Evolutionary conservation across 1,140 invertebrate genomes (phyloP).

Genomic region (Drosophila orosa): DNA sequence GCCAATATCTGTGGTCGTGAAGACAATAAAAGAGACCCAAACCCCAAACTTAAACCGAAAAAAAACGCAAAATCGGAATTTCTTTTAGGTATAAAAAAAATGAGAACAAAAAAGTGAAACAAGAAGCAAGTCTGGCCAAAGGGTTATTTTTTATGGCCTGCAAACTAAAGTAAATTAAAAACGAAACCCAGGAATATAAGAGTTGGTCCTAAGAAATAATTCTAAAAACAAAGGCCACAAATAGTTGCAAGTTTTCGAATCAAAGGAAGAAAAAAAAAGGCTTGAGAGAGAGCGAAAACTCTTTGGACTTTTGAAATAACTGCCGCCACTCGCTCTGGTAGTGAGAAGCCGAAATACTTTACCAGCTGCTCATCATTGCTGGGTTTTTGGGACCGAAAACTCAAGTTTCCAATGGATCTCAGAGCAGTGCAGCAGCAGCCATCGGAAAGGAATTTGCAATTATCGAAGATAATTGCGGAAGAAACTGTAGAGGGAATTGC

Average conservation of each 20-base stretch:
- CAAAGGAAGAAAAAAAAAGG: constrained; percentile 8
- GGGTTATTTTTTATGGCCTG: constrained; percentile 54
- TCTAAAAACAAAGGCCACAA: constrained; percentile 58
- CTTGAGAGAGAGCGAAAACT: constrained; percentile 10
- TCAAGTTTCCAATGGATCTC: constrained; percentile 17
- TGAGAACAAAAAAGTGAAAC: constrained; percentile 32
- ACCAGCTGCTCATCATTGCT: constrained; percentile 71
- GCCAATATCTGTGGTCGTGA: constrained; percentile 76
- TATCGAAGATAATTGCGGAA: constrained; percentile 62
- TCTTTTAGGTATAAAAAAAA: constrained; percentile 52
- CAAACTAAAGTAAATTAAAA: constrained; percentile 61
- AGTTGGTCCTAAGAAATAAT: constrained; percentile 34
- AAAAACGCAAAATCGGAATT: constrained; percentile 74
- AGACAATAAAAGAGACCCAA: constrained; percentile 72
- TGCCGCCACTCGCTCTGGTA: constrained; percentile 32
- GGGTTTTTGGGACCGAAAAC: constrained; percentile 33
- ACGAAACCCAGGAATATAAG: constrained; percentile 37
- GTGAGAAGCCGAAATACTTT: constrained; percentile 71
- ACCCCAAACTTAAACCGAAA: constrained; percentile 48
- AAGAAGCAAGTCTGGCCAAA: constrained; percentile 35
- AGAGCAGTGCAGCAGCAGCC: constrained; percentile 16
- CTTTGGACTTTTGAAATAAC: constrained; percentile 37
- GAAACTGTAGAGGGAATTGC: constrained; percentile 6
- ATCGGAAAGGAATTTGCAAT: constrained; percentile 63
- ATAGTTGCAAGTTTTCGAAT: constrained; percentile 59